A percentile compares a stretch with the other conserved stretches of the same genome.
These are phyloP conservation scores for Cryptotermes secundus DNA, from an alignment of 1,140 invertebrate species.

Conservation along the genomic window DNA sequence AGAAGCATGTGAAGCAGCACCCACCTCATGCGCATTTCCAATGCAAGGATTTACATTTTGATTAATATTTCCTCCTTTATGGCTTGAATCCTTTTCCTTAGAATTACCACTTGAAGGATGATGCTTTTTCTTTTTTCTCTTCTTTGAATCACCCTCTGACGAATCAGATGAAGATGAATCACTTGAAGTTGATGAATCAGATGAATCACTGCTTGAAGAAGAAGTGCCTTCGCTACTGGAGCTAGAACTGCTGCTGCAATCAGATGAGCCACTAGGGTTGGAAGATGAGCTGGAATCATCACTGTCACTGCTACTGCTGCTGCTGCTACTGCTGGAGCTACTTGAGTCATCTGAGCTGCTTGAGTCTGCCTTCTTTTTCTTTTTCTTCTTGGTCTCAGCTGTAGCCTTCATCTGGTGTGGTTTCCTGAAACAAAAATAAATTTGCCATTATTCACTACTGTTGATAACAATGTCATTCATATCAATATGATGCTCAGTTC, in stretches of 20 bases:
- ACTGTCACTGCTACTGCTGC: neutral
- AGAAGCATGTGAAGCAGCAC: no score
- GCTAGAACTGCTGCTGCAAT: neutral
- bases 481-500: no score
- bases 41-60: neutral
- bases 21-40: no score
- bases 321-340: neutral
- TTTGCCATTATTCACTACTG: no score
- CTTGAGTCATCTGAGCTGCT: neutral
- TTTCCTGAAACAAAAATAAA: neutral
- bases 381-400: neutral
- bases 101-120: neutral
- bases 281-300: conserved; percentile 6
- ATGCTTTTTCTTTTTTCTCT: neutral
- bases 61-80: neutral
- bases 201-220: neutral
- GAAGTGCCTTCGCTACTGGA: neutral
- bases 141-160: neutral
- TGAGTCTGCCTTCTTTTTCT: neutral
- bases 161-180: neutral
- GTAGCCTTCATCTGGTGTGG: neutral
- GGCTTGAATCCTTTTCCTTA: neutral
- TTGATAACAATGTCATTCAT: no score
- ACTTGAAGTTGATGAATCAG: neutral
- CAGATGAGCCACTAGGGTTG: neutral